Percentiles rank a stretch among this genome's conserved stretches.
Evolutionary conservation across 1,140 invertebrate genomes (phyloP).

Genomic region (Calycopis cecrops): DNA sequence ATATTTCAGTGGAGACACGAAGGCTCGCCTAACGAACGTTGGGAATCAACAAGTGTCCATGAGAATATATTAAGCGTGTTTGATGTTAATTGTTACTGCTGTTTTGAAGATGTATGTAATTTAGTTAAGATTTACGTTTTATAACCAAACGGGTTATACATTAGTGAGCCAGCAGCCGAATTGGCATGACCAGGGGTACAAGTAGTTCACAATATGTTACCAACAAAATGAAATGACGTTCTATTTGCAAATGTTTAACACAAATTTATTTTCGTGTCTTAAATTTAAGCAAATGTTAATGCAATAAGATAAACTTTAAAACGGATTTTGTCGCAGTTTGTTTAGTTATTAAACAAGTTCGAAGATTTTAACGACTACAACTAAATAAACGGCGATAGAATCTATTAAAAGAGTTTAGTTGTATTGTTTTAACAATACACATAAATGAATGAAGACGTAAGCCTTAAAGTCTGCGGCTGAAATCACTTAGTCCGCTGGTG

Average conservation of each 20-base stretch:
- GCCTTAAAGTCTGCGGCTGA: slow-evolving; percentile 15
- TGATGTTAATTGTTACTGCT: no score
- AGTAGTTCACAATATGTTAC: not conserved
- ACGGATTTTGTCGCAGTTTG: not conserved
- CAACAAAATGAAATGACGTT: no score
- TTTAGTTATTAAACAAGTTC: no score
- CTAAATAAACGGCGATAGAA: not conserved
- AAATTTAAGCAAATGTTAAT: no score
- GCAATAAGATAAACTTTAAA: no score
- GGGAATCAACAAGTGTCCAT: slow-evolving; percentile 29
- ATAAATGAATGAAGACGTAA: slow-evolving; percentile 10
- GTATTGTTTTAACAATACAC: not conserved
- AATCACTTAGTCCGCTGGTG: slow-evolving; percentile 23
- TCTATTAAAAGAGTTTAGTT: not conserved
- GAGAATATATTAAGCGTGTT: not conserved
- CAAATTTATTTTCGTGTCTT: no score
- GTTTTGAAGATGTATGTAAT: no score
- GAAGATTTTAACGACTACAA: not conserved
- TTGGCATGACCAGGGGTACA: no score
- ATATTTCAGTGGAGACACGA: slow-evolving; percentile 26
- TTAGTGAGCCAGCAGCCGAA: no score
- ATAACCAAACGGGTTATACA: no score
- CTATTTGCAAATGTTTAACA: no score
- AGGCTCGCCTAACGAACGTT: slow-evolving; percentile 15
- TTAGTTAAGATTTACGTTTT: no score